Percentiles rank a stretch among this genome's conserved stretches.
Evolutionary conservation across 2,888 invertebrate genomes (phyloP).

Genomic region (Pachydiplax longipennis): DNA sequence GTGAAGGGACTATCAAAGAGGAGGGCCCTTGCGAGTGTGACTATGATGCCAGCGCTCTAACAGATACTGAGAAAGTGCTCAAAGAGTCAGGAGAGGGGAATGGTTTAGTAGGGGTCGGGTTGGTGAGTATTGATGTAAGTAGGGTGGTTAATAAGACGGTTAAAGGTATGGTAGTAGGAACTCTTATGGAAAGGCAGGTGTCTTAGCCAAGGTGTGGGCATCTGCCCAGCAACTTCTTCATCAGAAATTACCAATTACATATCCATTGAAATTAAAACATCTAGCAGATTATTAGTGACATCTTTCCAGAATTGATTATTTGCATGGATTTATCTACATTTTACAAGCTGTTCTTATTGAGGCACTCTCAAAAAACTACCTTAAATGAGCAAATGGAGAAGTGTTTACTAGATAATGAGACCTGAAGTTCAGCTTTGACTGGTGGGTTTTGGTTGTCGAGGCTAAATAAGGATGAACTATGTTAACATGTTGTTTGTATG

Average conservation of each 20-base stretch:
- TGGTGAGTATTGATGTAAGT: not conserved
- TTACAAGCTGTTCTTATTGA: not conserved
- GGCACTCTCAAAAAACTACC: not conserved
- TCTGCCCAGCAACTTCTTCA: not conserved
- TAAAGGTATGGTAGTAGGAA: not conserved
- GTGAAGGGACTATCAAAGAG: not conserved
- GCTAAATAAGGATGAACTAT: not conserved
- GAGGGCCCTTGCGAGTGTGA: constrained; percentile 40
- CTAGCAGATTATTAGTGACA: constrained; percentile 36
- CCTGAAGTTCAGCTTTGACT: not conserved
- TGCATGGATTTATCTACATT: constrained; percentile 15
- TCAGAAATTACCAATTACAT: not conserved
- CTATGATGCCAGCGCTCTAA: constrained; percentile 38
- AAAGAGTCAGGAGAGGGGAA: constrained; percentile 23
- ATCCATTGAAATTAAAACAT: constrained; percentile 15
- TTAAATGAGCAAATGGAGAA: not conserved
- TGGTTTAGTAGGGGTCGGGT: not conserved
- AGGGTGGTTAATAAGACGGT: not conserved
- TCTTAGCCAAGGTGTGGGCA: constrained; percentile 38
- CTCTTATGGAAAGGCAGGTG: not conserved
- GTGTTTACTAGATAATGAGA: not conserved
- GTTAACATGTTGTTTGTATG: not conserved
- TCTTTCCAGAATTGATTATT: constrained; percentile 18
- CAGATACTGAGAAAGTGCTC: constrained; percentile 42
- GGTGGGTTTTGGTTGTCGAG: not conserved